These are phyloP conservation scores for Bactericera cockerelli DNA, from an alignment of 1,140 invertebrate genomes.

Conservation along the genomic window DNA sequence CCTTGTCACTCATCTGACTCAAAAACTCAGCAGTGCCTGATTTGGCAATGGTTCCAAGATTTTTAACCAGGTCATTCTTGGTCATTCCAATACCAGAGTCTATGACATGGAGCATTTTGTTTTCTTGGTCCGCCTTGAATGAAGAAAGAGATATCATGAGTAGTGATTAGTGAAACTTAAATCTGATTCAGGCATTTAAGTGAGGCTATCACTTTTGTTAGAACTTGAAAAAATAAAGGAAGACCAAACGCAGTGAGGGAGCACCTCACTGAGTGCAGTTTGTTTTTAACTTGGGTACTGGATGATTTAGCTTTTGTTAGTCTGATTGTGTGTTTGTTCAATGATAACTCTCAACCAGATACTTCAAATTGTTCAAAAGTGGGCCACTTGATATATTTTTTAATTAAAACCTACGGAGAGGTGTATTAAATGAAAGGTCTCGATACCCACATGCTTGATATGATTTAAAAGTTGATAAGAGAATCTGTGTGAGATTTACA, in stretches of 20 bases:
- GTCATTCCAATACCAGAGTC: constrained; percentile 99
- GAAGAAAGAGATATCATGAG: constrained; percentile 8
- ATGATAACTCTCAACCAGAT: too few relatives aligned
- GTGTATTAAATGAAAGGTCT: too few relatives aligned
- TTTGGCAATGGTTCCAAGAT: constrained; percentile 97
- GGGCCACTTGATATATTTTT: too few relatives aligned
- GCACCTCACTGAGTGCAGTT: too few relatives aligned
- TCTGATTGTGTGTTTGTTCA: too few relatives aligned
- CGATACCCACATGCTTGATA: too few relatives aligned
- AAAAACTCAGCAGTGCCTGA: constrained; percentile 98
- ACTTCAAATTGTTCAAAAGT: too few relatives aligned
- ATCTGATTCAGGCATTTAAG: not conserved
- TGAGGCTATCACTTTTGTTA: not conserved
- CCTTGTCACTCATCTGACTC: constrained; percentile 70
- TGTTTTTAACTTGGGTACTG: too few relatives aligned
- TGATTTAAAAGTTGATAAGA: too few relatives aligned
- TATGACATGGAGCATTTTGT: constrained; percentile 81
- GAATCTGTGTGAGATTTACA: too few relatives aligned
- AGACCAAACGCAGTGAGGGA: not conserved
- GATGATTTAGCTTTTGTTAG: too few relatives aligned
- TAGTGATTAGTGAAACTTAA: not conserved
- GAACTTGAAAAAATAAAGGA: not conserved
- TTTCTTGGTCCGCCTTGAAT: constrained; percentile 75
- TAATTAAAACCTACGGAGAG: too few relatives aligned
- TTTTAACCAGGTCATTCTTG: constrained; percentile 82